Conservation (phyloP, 2,888 invertebrate species). For the Meta bourneti region DNA sequence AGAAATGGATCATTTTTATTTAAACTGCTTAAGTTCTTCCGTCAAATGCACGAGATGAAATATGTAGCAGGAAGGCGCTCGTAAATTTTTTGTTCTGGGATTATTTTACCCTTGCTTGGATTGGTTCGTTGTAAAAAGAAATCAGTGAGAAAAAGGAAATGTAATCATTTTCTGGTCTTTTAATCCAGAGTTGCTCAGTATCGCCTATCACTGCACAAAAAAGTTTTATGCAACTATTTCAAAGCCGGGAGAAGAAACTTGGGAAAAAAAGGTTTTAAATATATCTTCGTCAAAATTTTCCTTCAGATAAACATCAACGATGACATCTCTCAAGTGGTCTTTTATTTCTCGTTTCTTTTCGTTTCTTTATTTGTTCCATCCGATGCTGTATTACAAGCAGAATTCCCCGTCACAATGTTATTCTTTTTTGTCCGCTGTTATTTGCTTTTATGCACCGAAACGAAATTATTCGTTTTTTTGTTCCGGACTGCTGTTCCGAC, state of each 20-base stretch:
- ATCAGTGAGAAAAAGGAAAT: constrained; percentile 14
- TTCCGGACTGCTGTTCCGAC: neutral
- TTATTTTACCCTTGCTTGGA: neutral
- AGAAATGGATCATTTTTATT: neutral
- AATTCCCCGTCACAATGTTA: neutral
- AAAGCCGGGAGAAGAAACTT: neutral
- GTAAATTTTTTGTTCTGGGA: neutral
- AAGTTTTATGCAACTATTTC: constrained; percentile 41
- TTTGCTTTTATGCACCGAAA: constrained; percentile 1
- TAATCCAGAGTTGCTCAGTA: neutral
- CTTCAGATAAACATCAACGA: constrained; percentile 61
- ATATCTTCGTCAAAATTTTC: constrained; percentile 39
- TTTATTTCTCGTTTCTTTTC: constrained; percentile 18
- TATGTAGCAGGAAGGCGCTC: neutral
- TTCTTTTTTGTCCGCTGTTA: neutral
- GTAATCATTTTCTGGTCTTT: constrained; percentile 22
- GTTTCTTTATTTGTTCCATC: constrained; percentile 5
- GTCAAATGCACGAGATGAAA: constrained; percentile 4
- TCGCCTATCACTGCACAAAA: constrained; percentile 5
- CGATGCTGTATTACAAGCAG: neutral
- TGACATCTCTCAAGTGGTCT: constrained; percentile 48
- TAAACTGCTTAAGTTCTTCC: constrained; percentile 13
- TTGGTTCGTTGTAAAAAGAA: constrained; percentile 26
- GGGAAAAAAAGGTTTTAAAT: constrained; percentile 41
- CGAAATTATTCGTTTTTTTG: neutral